These are phyloP conservation scores for Melopsittacus undulatus DNA, from an alignment of 2,797 vertebrate species.

Conservation along the genomic window DNA sequence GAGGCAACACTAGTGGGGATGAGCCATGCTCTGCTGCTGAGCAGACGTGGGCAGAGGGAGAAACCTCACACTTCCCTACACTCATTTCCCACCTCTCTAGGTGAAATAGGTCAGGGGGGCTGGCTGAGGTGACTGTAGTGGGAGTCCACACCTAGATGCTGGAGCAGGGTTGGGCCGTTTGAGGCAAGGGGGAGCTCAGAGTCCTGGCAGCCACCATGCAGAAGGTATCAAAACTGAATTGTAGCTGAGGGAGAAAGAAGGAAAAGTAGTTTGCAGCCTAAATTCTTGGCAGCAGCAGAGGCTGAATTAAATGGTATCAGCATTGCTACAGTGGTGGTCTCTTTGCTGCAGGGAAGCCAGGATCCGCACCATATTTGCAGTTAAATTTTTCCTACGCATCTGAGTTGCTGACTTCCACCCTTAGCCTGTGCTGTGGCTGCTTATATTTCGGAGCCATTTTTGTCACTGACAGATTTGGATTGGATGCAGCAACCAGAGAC, in stretches of 20 bases:
- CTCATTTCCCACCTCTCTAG: background rate
- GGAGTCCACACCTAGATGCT: rapidly evolving
- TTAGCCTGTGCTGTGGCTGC: background rate
- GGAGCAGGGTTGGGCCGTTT: rapidly evolving
- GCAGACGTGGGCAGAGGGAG: rapidly evolving
- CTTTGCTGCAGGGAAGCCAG: background rate
- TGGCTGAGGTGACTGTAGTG: background rate
- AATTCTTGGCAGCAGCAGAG: background rate
- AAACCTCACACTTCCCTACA: rapidly evolving
- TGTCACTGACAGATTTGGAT: background rate
- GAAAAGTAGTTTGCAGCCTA: background rate
- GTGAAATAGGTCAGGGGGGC: background rate
- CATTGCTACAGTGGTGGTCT: rapidly evolving
- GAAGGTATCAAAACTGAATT: background rate
- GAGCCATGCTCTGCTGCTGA: rapidly evolving
- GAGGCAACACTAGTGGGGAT: rapidly evolving
- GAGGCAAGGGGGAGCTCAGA: background rate
- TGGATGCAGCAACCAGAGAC: background rate
- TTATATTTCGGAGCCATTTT: background rate
- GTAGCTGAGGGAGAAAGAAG: background rate
- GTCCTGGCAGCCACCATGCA: background rate
- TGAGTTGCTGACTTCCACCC: background rate
- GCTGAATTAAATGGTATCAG: background rate
- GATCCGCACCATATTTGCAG: background rate
- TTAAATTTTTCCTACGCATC: background rate